Base-by-base conservation (phyloP, 2,113 vertebrate genomes). In the Hippocampus comes region DNA sequence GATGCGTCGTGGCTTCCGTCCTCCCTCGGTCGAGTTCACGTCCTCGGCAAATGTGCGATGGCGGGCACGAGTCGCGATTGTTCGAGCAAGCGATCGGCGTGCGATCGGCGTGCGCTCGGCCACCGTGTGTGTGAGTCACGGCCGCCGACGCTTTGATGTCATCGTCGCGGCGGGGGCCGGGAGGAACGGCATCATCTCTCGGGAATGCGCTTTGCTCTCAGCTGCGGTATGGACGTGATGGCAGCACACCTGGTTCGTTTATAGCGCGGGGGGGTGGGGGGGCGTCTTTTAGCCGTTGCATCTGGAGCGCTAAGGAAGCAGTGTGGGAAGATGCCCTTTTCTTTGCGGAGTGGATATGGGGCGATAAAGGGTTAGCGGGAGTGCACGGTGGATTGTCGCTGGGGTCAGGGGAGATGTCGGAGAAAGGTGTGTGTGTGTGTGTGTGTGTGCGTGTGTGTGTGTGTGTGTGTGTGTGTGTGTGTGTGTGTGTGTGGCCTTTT, bases 131-230 rank as follows among this genome's bases (percentile, higher is more conserved):
- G n/a, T n/a, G 86, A 90, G 74, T 88, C 87, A 88, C 77, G 74
- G 77, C 78, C 73, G 81, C 70, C 78, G 56, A 76, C 67, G 30
- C 82, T 90, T 86, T 89, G 88, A 89, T 88, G 84, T 81, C 78
- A 81, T 7, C 1, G 74, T 73, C 23, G 79, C 74, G 68, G 80
- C 77, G 70, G 10, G 65, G 67, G 77, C 77, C 0, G 74, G 68
- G 73, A 79, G 87, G 82, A 84, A 86, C 68, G 82, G 86, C 83
- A 86, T 91, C 89, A 89, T 84, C 79, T 56, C 70, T 86, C 78
- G 81, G 88, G 89, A 90, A 90, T 90, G 86, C 72, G 41, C 77
- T 88, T 89, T 88, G 30, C 84, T 83, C 63, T 81, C 77, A 82
- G 77, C 76, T 78, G 84, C 71, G 10, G 70, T 2, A 59, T 55